phyloP scores from a whole-genome alignment of 1,140 invertebrate genomes.

The Rhizoglyphus robini region DNA sequence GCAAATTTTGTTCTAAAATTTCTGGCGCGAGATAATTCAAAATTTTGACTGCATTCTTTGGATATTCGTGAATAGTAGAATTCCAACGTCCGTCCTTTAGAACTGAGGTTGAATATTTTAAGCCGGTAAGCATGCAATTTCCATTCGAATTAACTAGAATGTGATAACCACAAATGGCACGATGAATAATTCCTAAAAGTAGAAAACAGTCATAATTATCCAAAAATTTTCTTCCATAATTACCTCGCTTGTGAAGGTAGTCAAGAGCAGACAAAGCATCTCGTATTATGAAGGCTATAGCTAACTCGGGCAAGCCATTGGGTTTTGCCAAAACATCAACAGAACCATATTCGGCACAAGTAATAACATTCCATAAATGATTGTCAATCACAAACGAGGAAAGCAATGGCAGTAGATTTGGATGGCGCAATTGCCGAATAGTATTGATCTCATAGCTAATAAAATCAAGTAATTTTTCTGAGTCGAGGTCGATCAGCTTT shows the following conservation, averaged over 20 bases:
- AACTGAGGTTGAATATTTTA: conserved; percentile 57
- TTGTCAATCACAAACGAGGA: conserved; percentile 53
- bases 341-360: conserved; percentile 30
- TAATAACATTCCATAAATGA: conserved; percentile 61
- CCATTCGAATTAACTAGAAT: conserved; percentile 58
- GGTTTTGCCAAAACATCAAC: conserved; percentile 27
- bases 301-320: conserved; percentile 61
- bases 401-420: conserved; percentile 55
- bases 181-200: conserved; percentile 52
- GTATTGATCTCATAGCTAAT: conserved; percentile 11
- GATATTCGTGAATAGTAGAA: conserved; percentile 54
- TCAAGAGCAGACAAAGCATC: conserved; percentile 62
- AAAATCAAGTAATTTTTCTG: neutral
- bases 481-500: conserved; percentile 2
- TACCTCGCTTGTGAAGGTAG: conserved; percentile 64
- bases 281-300: conserved; percentile 58
- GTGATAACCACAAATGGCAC: conserved; percentile 42
- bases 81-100: conserved; percentile 53
- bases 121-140: conserved; percentile 52
- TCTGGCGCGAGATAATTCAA: conserved; percentile 80
- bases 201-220: neutral
- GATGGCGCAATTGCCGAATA: conserved; percentile 54
- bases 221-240: neutral
- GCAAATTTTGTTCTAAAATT: conserved; percentile 73
- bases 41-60: conserved; percentile 49